These are phyloP conservation scores for Alloplasta piceator DNA, from an alignment of 2,888 invertebrate genomes.

Conservation along the genomic window DNA sequence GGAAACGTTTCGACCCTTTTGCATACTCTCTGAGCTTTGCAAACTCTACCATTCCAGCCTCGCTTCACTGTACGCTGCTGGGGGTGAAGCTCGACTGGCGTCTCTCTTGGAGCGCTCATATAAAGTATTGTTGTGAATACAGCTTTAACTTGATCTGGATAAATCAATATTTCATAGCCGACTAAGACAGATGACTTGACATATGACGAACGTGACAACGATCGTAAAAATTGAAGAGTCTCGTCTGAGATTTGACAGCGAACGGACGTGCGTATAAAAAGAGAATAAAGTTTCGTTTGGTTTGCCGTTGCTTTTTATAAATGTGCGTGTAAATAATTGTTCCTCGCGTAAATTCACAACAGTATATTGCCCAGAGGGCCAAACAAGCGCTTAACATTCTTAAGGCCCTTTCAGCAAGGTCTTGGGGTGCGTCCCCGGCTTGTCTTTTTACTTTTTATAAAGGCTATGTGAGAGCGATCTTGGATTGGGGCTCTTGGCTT, in stretches of 20 bases:
- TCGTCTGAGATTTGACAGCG: no score
- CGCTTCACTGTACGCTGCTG: not conserved
- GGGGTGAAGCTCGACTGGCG: conserved; percentile 8
- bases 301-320: no score
- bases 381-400: not conserved
- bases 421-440: conserved; percentile 5
- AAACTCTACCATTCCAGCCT: not conserved
- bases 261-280: no score
- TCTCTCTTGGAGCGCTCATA: conserved; percentile 4
- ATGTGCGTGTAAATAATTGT: no score
- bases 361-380: conserved; percentile 1
- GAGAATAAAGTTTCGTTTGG: no score
- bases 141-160: no score
- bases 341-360: no score
- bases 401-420: not conserved
- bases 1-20: not conserved
- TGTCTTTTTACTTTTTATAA: conserved; percentile 7
- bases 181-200: no score
- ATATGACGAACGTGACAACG: no score
- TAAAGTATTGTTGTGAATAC: no score
- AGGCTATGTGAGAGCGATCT: conserved; percentile 17
- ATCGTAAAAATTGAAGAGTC: no score
- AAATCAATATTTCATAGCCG: no score
- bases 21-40: not conserved
- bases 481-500: conserved; percentile 41